Evolutionary conservation across 2,113 vertebrate species (phyloP).

Genomic region (Tautogolabrus adspersus): DNA sequence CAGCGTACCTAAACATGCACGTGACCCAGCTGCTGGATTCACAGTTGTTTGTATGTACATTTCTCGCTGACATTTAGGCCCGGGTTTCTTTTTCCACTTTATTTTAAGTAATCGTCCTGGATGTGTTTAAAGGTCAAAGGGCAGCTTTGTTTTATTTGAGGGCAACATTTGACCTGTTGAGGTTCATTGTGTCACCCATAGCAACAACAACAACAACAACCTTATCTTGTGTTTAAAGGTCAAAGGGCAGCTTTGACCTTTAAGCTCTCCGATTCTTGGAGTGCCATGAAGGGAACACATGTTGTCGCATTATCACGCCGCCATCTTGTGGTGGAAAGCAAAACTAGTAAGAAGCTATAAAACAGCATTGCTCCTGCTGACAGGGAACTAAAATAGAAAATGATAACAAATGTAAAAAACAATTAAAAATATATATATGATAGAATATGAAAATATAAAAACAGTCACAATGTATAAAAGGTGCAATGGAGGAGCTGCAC

Average conservation of each 20-base stretch:
- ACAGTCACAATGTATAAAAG: no score
- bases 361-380: no score
- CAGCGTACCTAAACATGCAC: no score
- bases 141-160: not conserved
- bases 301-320: not conserved
- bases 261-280: conserved; percentile 4
- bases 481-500: no score
- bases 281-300: not conserved
- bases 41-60: no score
- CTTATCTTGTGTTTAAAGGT: conserved; percentile 10
- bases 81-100: not conserved
- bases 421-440: no score
- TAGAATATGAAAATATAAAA: no score
- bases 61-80: not conserved
- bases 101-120: not conserved
- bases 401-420: no score
- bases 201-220: not conserved
- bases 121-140: conserved; percentile 2
- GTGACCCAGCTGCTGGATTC: no score
- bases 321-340: conserved; percentile 72
- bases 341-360: no score
- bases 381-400: no score
- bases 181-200: conserved; percentile 9
- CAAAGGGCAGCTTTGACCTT: no score
- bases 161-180: conserved; percentile 13